Percentiles rank a stretch among this genome's conserved stretches.
Evolutionary conservation across 2,888 invertebrate genomes (phyloP).

Genomic region (Drosophila fungiperda): DNA sequence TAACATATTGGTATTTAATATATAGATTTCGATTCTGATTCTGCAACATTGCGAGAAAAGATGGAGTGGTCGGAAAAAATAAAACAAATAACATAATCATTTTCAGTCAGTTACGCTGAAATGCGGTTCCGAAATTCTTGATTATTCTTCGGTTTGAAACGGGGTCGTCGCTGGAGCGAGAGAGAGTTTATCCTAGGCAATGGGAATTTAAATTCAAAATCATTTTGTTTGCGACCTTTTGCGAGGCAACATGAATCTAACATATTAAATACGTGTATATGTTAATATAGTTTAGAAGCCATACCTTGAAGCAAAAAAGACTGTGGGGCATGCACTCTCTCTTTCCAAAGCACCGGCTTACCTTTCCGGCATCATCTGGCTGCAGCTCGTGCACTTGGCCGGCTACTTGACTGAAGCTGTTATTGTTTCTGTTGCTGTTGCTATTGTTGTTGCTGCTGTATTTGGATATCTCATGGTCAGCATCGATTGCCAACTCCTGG

Average conservation of each 20-base stretch:
- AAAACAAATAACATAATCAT: background rate
- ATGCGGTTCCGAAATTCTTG: conserved; percentile 27
- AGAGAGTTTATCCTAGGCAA: conserved; percentile 58
- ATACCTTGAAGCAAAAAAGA: conserved; percentile 95
- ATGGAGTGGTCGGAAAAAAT: conserved; percentile 17
- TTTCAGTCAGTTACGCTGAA: conserved; percentile 38
- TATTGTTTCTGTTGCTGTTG: conserved; percentile 29
- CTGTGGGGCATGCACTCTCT: conserved; percentile 93
- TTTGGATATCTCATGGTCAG: conserved; percentile 37
- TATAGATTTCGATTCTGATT: conserved; percentile 67
- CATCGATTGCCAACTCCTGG: conserved; percentile 36
- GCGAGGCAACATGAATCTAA: conserved; percentile 61
- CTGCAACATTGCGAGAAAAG: conserved; percentile 21
- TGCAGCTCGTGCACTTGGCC: conserved; percentile 71
- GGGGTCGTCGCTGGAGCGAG: conserved; percentile 51
- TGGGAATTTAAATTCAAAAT: conserved; percentile 37
- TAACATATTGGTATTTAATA: conserved; percentile 84
- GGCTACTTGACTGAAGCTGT: conserved; percentile 31
- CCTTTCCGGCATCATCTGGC: conserved; percentile 86
- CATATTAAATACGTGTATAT: conserved; percentile 85
- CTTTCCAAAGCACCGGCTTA: conserved; percentile 89
- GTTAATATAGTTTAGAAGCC: conserved; percentile 85
- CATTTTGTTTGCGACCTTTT: conserved; percentile 27
- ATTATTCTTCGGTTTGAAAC: conserved; percentile 30
- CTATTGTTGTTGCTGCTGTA: conserved; percentile 40